Evolutionary conservation across 2,797 vertebrate species (phyloP).

Genomic region (Falco peregrinus): DNA sequence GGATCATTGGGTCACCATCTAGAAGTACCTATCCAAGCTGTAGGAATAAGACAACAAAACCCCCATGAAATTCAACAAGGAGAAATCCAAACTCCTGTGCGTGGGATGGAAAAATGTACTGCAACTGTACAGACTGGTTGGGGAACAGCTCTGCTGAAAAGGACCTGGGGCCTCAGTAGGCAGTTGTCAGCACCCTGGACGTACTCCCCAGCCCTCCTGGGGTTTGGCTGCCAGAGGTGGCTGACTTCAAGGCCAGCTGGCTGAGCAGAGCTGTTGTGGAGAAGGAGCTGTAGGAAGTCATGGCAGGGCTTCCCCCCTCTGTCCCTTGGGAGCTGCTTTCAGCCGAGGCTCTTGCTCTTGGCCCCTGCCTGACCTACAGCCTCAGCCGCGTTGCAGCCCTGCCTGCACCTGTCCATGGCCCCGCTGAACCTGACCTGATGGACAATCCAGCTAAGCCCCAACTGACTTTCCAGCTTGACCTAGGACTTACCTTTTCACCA

Average conservation of each 20-base stretch:
- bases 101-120: not conserved
- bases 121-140: not conserved
- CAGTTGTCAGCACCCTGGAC: not conserved
- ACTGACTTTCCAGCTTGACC: not conserved
- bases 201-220: not conserved
- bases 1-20: not conserved
- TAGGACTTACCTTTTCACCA: not conserved
- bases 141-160: not conserved
- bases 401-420: too few species aligned
- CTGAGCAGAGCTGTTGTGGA: not conserved
- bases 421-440: not conserved
- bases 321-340: not conserved
- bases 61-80: not conserved
- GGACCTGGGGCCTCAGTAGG: not conserved
- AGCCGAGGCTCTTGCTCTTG: accelerated
- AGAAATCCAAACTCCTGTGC: not conserved
- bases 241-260: accelerated
- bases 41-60: not conserved
- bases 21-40: not conserved
- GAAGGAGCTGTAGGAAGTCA: not conserved
- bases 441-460: not conserved
- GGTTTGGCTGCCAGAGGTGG: not conserved
- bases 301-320: not conserved
- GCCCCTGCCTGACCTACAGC: not conserved
- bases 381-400: not conserved